Evolutionary conservation across 2,888 invertebrate genomes (phyloP), one percentile per base, ranked within the genome.

Genomic region (Meteorus cinctellus): DNA sequence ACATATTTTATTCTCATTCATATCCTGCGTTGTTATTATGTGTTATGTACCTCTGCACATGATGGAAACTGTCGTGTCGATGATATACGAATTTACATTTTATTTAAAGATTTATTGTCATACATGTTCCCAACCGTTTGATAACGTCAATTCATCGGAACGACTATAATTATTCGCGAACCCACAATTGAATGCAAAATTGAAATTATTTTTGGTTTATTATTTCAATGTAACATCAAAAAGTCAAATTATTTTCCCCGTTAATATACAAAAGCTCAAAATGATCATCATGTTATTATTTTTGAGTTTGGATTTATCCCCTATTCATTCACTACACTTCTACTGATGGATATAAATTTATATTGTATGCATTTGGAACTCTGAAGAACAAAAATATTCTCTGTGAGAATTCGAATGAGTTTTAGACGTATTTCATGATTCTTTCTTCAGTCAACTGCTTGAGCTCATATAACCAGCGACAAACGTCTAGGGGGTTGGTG

Each of bases 41-140:
- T 19, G 55, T 55, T 55, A 19, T 34, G 31, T 45, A 41, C 27
- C 12, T 45, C 66, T 69, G 69, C 55, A 34, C 55, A 24, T 69
- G 69, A 69, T 69, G 55, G 69, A 69, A 69, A 69, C 51, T 69
- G 69, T 69, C 69, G 69, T 29, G 8, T 24, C 31, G 27, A 34
- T 69, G 69, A 69, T 69, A 55, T 69, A 69, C 69, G 69, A 69
- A 69, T 69, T 69, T 69, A 69, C n/a, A 55, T 36, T 69, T 69
- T 59, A 51, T 69, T 55, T 19, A 19, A 69, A 69, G 34, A 69
- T 69, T 69, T 69, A 69, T 59, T 36, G 69, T 24, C 55, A 14
- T 19, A 55, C 14, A 59, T 69, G 59, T n/a, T 6, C 55, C n/a
- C n/a, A 8, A 55, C 55, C 45, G 24, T 69, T n/a, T 69, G 69